Conservation (phyloP, 2,113 vertebrate genomes). For the Morphnarchus princeps region DNA sequence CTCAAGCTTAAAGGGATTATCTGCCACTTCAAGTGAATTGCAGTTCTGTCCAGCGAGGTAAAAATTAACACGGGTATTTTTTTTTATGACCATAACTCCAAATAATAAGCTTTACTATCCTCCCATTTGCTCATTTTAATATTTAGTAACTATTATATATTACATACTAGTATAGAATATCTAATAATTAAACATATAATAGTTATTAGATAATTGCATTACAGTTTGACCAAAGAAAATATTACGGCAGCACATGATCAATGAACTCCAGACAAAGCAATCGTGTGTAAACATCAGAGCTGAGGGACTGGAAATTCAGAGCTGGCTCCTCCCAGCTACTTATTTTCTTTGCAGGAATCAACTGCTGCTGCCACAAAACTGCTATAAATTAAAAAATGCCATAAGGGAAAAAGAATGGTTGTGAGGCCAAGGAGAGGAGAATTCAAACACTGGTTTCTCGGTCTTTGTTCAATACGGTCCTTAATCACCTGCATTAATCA, state of each 20-base stretch:
- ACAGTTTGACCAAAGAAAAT: not conserved
- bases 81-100: not conserved
- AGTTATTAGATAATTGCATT: not conserved
- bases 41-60: not conserved
- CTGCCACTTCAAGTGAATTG: rapidly evolving
- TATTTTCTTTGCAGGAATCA: not conserved
- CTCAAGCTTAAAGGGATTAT: not conserved
- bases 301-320: not conserved
- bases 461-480: not conserved
- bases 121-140: not conserved
- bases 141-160: rapidly evolving
- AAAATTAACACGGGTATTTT: not conserved
- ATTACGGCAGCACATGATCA: not conserved
- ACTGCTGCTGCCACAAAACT: not conserved
- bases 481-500: not conserved
- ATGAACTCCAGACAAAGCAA: not conserved
- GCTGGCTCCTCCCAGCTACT: not conserved
- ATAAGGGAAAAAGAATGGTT: not conserved
- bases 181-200: not conserved
- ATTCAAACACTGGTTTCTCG: not conserved
- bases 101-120: not conserved
- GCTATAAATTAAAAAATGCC: not conserved
- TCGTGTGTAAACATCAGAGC: not conserved
- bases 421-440: not conserved
- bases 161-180: not conserved